A percentile compares a stretch with the other conserved stretches of the same genome.
Evolutionary conservation across 2,113 vertebrate species (phyloP).

Genomic region (Coptodon bakossiorum): DNA sequence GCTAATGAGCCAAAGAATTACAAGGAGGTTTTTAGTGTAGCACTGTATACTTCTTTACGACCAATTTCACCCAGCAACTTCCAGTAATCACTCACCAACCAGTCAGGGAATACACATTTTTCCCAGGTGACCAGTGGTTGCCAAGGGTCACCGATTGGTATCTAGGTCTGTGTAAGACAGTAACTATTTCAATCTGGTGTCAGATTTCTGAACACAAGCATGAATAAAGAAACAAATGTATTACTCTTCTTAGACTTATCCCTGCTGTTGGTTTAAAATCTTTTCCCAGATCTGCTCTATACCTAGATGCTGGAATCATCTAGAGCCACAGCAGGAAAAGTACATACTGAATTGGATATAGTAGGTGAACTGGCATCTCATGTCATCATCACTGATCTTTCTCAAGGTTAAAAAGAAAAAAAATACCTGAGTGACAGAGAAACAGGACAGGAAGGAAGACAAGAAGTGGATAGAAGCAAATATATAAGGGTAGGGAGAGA

Average conservation of each 20-base stretch:
- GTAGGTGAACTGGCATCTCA: neutral
- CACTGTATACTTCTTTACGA: neutral
- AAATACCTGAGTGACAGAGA: neutral
- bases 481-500: neutral
- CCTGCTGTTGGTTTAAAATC: neutral
- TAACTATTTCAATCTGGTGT: neutral
- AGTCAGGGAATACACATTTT: neutral
- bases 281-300: neutral
- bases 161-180: neutral
- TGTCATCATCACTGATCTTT: neutral
- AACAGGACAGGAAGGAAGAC: neutral
- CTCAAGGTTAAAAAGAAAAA: slow-evolving; percentile 8
- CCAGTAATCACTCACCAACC: neutral
- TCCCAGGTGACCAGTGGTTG: neutral
- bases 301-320: neutral
- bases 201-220: neutral
- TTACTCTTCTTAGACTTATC: neutral
- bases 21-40: neutral
- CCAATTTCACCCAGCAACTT: neutral
- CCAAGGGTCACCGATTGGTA: too few species aligned
- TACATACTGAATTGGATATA: neutral
- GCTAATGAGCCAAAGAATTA: neutral
- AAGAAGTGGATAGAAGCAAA: neutral
- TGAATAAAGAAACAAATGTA: neutral
- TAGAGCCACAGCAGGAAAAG: neutral